Evolutionary conservation across 2,888 invertebrate species (phyloP).

Genomic region (Campoplex capitator): DNA sequence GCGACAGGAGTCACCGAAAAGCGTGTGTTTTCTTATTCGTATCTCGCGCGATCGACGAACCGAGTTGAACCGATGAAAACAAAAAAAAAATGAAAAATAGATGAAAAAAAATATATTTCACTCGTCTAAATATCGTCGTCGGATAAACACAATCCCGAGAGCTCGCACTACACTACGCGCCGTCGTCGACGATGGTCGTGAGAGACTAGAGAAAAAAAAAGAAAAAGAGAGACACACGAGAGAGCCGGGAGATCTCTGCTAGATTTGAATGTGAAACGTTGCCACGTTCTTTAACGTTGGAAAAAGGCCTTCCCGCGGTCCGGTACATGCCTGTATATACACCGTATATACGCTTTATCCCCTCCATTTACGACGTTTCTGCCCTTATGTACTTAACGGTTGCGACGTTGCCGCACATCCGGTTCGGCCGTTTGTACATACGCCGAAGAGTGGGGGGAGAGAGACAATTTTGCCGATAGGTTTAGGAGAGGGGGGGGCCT

Average conservation of each 20-base stretch:
- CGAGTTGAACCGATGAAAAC: not conserved
- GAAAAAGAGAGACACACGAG: conserved; percentile 68
- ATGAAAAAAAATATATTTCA: not conserved
- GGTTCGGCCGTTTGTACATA: conserved; percentile 69
- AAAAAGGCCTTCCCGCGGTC: conserved; percentile 64
- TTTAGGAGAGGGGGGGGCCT: conserved; percentile 75
- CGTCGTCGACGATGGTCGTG: conserved; percentile 36
- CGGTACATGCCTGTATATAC: conserved; percentile 49
- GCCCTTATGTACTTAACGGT: conserved; percentile 81
- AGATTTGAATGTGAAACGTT: conserved; percentile 83
- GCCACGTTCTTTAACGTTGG: conserved; percentile 80
- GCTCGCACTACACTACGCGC: conserved; percentile 21
- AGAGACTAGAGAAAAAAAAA: conserved; percentile 56
- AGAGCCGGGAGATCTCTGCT: conserved; percentile 78
- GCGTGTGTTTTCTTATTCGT: not conserved
- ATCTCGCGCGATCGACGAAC: not conserved
- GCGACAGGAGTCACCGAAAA: conserved; percentile 5
- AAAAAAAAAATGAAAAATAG: not conserved
- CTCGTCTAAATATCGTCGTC: not conserved
- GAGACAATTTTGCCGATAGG: conserved; percentile 69
- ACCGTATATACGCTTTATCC: conserved; percentile 60
- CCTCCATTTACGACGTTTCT: conserved; percentile 50
- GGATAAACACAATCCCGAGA: conserved; percentile 10
- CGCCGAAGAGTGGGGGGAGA: conserved; percentile 75
- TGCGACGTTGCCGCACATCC: conserved; percentile 84